Percentiles rank a stretch among this genome's conserved stretches.
phyloP scores from a whole-genome alignment of 2,113 vertebrate genomes.

The Misgurnus anguillicaudatus region DNA sequence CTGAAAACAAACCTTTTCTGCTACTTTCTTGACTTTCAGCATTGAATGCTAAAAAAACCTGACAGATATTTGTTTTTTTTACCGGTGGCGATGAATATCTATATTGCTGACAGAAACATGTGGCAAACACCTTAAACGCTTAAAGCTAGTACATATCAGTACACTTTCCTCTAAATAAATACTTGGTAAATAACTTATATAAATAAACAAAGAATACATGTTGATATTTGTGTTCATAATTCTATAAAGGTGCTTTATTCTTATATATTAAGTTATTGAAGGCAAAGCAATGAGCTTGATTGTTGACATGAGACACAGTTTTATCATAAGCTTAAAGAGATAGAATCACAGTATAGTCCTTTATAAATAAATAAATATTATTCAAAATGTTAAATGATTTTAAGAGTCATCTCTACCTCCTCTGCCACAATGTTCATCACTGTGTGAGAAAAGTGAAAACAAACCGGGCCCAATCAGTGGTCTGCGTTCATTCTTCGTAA shows the following conservation, averaged over 20 bases:
- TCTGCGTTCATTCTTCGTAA: slow-evolving; percentile 77
- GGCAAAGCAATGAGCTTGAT: background rate
- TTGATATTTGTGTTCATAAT: slow-evolving; percentile 30
- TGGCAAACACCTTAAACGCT: slow-evolving; percentile 20
- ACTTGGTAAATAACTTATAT: slow-evolving; percentile 15
- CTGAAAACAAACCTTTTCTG: background rate
- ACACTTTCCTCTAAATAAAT: slow-evolving; percentile 17
- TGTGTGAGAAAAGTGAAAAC: background rate
- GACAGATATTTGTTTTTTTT: no score
- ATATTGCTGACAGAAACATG: slow-evolving; percentile 3
- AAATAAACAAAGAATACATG: slow-evolving; percentile 27
- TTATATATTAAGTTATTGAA: background rate
- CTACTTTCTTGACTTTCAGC: background rate
- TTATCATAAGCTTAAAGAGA: slow-evolving; percentile 29
- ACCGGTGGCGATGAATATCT: background rate
- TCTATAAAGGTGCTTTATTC: background rate
- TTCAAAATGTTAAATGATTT: slow-evolving; percentile 15
- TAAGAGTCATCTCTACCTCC: background rate
- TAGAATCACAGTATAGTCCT: slow-evolving; percentile 50
- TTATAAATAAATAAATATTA: slow-evolving; percentile 40
- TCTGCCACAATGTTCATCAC: slow-evolving; percentile 6
- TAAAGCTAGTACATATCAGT: slow-evolving; percentile 22
- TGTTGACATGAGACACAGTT: slow-evolving; percentile 31
- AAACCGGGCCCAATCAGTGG: slow-evolving; percentile 53
- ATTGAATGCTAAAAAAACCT: background rate